Conservation (phyloP, 2,888 invertebrate genomes). For the Pterostichus madidus region DNA sequence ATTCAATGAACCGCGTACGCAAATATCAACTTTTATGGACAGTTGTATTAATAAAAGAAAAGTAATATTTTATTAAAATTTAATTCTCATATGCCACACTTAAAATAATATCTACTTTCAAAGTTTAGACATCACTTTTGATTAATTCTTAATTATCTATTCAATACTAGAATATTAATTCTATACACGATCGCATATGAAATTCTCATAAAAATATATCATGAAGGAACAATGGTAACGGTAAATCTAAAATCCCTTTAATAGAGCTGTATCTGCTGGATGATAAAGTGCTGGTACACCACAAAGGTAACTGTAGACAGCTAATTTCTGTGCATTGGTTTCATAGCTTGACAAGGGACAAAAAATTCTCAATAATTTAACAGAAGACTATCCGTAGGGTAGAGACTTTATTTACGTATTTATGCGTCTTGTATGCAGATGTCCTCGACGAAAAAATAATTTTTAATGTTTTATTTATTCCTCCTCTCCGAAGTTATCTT, state of each 20-base stretch:
- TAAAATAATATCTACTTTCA: no score
- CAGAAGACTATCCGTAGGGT: neutral
- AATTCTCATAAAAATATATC: no score
- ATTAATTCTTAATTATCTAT: no score
- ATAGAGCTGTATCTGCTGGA: slow-evolving; percentile 30
- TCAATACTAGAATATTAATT: no score
- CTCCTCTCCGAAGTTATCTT: slow-evolving; percentile 67
- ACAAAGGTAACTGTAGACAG: slow-evolving; percentile 38
- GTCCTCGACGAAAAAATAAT: slow-evolving; percentile 63
- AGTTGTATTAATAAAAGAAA: no score
- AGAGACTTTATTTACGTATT: slow-evolving; percentile 58
- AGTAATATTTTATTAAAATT: no score
- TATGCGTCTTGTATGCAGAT: slow-evolving; percentile 67
- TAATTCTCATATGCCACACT: no score
- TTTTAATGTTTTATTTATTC: slow-evolving; percentile 67
- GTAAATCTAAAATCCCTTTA: slow-evolving; percentile 1
- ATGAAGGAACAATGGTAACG: neutral
- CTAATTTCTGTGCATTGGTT: slow-evolving; percentile 41
- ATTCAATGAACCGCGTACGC: no score
- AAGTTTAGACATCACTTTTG: no score
- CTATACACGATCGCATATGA: no score
- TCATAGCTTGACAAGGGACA: neutral
- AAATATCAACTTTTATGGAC: no score
- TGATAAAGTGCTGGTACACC: slow-evolving; percentile 1
- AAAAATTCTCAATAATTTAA: slow-evolving; percentile 30